Evolutionary conservation across 2,888 invertebrate species (phyloP).

Genomic region (Sialis fuliginosa): DNA sequence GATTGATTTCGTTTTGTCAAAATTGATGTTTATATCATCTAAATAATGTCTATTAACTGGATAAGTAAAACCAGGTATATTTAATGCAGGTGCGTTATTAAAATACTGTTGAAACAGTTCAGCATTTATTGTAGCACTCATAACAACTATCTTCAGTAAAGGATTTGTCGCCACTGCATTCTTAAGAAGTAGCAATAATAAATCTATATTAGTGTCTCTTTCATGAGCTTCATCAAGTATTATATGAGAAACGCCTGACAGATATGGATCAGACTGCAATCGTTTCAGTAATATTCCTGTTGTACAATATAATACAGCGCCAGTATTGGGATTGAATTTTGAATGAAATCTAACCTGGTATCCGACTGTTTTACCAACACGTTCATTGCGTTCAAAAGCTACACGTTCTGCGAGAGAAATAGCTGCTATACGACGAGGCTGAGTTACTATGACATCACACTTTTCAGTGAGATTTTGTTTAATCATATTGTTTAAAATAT

Average conservation of each 20-base stretch:
- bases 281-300: constrained; percentile 34
- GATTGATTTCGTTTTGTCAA: constrained; percentile 22
- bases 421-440: constrained; percentile 52
- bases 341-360: constrained; percentile 44
- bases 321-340: constrained; percentile 32
- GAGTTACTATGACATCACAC: constrained; percentile 41
- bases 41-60: constrained; percentile 40
- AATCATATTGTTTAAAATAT: constrained; percentile 33
- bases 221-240: constrained; percentile 62
- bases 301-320: constrained; percentile 49
- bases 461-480: constrained; percentile 21
- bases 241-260: constrained; percentile 43
- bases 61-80: constrained; percentile 34
- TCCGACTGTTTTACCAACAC: constrained; percentile 43
- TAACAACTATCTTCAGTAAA: constrained; percentile 39
- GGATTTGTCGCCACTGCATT: constrained; percentile 33
- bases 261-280: constrained; percentile 24
- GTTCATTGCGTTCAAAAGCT: constrained; percentile 40
- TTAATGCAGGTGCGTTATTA: constrained; percentile 19
- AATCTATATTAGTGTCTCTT: constrained; percentile 47
- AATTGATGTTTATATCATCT: constrained; percentile 28
- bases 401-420: constrained; percentile 46
- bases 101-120: constrained; percentile 39
- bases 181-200: constrained; percentile 39
- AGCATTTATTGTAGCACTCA: constrained; percentile 57